Evolutionary conservation across 2,888 invertebrate genomes (phyloP), one percentile per base, ranked within the genome.

Genomic region (Automeris io): DNA sequence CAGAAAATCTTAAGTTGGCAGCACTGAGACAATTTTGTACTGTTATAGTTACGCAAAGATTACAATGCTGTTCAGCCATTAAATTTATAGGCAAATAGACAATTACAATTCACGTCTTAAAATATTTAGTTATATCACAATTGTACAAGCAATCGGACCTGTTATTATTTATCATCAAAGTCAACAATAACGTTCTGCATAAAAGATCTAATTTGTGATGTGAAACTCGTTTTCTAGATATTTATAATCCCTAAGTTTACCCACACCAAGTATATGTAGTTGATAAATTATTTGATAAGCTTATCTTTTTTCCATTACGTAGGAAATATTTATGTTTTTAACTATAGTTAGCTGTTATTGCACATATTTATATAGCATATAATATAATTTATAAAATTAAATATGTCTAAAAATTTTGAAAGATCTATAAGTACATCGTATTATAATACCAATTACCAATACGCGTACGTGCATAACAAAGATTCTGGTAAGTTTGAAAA

Each of bases 361-460:
- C 11, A 11, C 23, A 18, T 16, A 13, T 9, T 8, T n/a, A 2
- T 31, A 38, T 33, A 34, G 29, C 40, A 34, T 35, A 37, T 25
- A 32, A 42, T 34, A 44, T 42, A 46, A 35, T 18, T 22, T 18
- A 18, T 13, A 4, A 16, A 5, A 8, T n/a, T 23, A 31, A 54
- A 47, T 40, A 77, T 78, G 76, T 61, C 59, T 40, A 65, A 64
- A 51, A 57, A 59, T 26, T 51, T 51, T 39, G 56, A 54, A 43
- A 67, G 70, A 45, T 62, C 68, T 16, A 54, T 65, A 9, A 73
- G 69, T 55, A 73, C 70, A 7, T 56, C 58, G 5, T 81, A 81
- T 51, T 77, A 80, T 35, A 80, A 66, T 46, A 72, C 76, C 24
- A 74, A 77, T 49, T 82, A 80, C 52, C 71, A 75, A 45, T 83